Base-by-base conservation (phyloP, 1,140 invertebrate species). In the Tenebrio molitor region DNA sequence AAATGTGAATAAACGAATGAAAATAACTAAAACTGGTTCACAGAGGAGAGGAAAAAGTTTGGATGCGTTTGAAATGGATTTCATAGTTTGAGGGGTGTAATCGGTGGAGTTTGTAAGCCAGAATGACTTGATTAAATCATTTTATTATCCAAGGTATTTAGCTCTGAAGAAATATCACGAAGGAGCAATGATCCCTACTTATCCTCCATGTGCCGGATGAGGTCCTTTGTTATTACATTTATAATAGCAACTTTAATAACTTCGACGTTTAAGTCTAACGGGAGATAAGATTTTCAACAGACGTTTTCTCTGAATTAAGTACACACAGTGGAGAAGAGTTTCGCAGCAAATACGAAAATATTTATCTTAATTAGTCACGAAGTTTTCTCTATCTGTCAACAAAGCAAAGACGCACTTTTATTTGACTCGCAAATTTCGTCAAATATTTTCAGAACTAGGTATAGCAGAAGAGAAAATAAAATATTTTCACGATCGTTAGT, bases 221-320 rank as follows among this genome's bases (percentile, higher is more conserved):
- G 64, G 64, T 66, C 36, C 42, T 66, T 66, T 66, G 64, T 66
- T 66, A 66, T 66, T 66, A 66, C 64, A 66, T 66, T 66, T 66
- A 66, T 66, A 66, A 66, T 66, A 66, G 64, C 64, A 66, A 66
- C 64, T 66, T 66, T 66, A 66, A 66, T 66, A 66, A 66, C 64
- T 66, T 66, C 42, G 33, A 34, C 36, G 16, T 66, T 66, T 66
- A 66, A 66, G 19, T 66, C 42, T 66, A 34, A 66, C 12, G 64
- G 23, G 14, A 66, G 64, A 66, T 66, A 66, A 42, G 39, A 66
- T 25, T 66, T 66, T 66, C 64, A 44, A 14, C 64, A 66, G 64
- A 66, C 64, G 64, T 21, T 65, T 39, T 44, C 64, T 44, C 36
- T 25, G 36, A 66, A 66, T 42, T 66, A 66, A 29, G 33, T 66